Base-by-base conservation (phyloP, 2,113 vertebrate genomes). In the Calyptommatus sinebrachiatus region DNA sequence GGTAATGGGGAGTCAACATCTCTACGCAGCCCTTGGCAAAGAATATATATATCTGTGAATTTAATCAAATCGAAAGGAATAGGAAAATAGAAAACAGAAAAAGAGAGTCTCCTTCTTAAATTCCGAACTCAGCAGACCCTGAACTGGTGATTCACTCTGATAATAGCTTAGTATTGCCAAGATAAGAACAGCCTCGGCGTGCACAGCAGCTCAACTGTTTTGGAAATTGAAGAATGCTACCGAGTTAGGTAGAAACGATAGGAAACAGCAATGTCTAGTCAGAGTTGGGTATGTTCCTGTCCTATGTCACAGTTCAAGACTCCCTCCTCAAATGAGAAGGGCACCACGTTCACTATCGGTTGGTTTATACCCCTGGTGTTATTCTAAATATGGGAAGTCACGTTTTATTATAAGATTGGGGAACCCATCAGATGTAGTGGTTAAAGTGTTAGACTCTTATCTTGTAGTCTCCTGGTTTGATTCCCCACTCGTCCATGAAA, bases 51-150 rank as follows among this genome's bases (percentile, higher is more conserved):
- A 85, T 78, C 76, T 79, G 78, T 70, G 57, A 73, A 81, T 84
- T 80, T 77, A 81, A 71, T 50, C 0, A 88, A 89, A 91, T 89
- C 86, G 90, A 89, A 90, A 92, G 77, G 89, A 88, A 91, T 90
- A 5, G 16, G 29, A 65, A 70, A 88, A 91, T 90, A 5, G 16
- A 46, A 65, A 70, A 85, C 75, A 77, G 85, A 87, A 89, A 80
- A 10, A 50, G 8, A 73, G 72, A 48, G 77, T 67, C 10, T 0
- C 8, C n/a, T 45, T 0, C 29, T 83, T 78, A 83, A 86, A 0
- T 79, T 69, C 78, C 73, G 0, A 83, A 78, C 31, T 84, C 73
- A 3, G 78, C 73, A 82, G 60, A 0, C 5, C 66, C 61, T 57
- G 53, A 4, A 57, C 11, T 57, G 53, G 53, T 57, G 53, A 62